A percentile compares a stretch with the other conserved stretches of the same genome.
These are phyloP conservation scores for Gastrophysa polygoni DNA, from an alignment of 2,888 invertebrate species.

Conservation along the genomic window DNA sequence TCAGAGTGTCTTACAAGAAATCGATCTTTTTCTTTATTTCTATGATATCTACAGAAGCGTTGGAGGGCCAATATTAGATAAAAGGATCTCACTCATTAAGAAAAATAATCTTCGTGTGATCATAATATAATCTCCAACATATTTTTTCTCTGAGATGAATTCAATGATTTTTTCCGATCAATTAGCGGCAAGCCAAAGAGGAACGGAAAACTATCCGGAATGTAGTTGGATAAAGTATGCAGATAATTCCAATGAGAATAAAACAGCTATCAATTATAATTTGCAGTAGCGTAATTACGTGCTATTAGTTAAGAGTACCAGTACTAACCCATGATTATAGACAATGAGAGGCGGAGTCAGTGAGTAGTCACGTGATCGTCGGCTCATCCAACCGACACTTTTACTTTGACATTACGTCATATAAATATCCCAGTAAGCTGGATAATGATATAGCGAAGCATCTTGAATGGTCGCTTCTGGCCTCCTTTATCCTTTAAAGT, in stretches of 20 bases:
- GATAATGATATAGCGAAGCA: too few species aligned
- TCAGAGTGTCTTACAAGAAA: too few species aligned
- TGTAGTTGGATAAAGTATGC: conserved; percentile 14
- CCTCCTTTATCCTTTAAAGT: too few species aligned
- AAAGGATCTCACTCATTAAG: too few species aligned
- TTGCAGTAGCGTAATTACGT: conserved; percentile 56
- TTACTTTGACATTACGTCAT: neutral
- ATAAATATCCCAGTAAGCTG: too few species aligned
- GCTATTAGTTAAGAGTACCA: conserved; percentile 49
- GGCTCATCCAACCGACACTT: conserved; percentile 22
- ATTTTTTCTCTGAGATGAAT: too few species aligned
- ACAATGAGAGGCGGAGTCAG: conserved; percentile 53
- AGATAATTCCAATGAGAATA: conserved; percentile 34
- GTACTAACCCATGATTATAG: conserved; percentile 55
- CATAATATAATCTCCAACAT: too few species aligned
- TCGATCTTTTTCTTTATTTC: too few species aligned
- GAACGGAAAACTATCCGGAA: neutral
- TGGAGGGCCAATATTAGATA: too few species aligned
- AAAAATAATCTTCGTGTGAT: too few species aligned
- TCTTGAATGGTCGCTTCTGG: too few species aligned
- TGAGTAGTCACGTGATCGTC: conserved; percentile 28
- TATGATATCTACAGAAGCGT: too few species aligned
- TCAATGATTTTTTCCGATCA: neutral
- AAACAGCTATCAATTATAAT: conserved; percentile 49
- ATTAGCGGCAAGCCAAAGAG: neutral